phyloP scores from a whole-genome alignment of 2,797 vertebrate species.

The Pyrocephalus nanus region DNA sequence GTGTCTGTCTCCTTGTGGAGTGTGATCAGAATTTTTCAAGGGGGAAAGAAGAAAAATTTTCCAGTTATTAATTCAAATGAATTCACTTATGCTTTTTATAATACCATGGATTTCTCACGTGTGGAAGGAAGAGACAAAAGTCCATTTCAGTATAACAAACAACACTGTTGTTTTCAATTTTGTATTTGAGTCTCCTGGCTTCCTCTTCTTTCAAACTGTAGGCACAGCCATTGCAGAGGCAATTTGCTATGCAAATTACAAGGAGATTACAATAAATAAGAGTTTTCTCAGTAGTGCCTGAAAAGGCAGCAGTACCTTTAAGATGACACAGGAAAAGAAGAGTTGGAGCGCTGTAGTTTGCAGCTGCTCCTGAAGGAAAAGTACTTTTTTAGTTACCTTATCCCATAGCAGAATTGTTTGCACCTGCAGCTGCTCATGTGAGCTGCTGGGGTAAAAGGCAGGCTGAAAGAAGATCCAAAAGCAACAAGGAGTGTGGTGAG shows the following conservation, averaged over 20 bases:
- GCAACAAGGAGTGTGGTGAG: neutral
- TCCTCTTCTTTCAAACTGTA: neutral
- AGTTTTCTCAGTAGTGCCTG: neutral
- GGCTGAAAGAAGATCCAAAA: neutral
- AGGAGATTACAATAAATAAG: neutral
- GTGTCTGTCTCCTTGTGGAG: neutral
- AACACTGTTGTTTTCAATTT: neutral
- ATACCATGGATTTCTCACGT: neutral
- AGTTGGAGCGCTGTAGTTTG: neutral
- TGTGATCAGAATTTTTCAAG: neutral
- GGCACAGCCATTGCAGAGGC: neutral
- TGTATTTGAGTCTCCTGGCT: neutral
- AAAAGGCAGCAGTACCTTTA: neutral
- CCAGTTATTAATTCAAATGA: neutral
- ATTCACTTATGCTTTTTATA: neutral
- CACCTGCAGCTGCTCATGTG: neutral
- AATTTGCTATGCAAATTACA: neutral
- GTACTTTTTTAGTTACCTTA: neutral
- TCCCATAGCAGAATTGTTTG: neutral
- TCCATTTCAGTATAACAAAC: neutral
- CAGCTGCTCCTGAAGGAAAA: neutral
- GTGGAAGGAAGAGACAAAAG: neutral
- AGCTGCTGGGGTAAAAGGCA: neutral
- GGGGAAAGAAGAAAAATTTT: neutral
- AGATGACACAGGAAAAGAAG: neutral